phyloP scores from a whole-genome alignment of 2,113 vertebrate species.

The Corythaeola cristata region DNA sequence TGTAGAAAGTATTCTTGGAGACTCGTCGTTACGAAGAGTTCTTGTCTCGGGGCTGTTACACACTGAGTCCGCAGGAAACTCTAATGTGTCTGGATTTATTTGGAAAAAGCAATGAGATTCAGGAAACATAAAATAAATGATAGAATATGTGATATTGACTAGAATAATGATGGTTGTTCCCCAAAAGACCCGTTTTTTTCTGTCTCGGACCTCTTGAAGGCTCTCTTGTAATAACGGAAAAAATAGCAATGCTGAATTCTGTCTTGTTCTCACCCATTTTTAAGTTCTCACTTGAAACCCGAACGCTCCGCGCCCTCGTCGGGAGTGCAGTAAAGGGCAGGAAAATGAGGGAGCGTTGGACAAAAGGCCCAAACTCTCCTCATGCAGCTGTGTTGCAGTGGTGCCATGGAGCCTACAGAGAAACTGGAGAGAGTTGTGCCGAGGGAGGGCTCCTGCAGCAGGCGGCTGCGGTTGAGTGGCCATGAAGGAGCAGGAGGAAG shows the following conservation, averaged over 20 bases:
- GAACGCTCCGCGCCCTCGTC: neutral
- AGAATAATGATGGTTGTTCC: neutral
- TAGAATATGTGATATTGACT: neutral
- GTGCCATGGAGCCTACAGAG: neutral
- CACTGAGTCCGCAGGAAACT: neutral
- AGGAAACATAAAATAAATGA: neutral
- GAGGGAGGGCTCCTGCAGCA: neutral
- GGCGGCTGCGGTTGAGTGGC: fast-evolving
- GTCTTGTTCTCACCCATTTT: neutral
- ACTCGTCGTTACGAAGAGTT: neutral
- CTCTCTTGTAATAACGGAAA: neutral
- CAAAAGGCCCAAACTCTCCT: neutral
- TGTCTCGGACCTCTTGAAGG: neutral
- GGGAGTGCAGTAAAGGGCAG: neutral
- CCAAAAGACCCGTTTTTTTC: neutral
- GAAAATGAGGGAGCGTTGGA: neutral
- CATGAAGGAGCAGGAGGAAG: fast-evolving
- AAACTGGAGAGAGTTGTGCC: neutral
- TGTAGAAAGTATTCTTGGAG: neutral
- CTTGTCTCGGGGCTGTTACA: neutral
- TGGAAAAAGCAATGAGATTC: neutral
- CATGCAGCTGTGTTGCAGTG: no score
- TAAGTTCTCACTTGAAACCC: neutral
- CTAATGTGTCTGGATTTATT: neutral
- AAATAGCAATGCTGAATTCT: neutral